A percentile compares a stretch with the other conserved stretches of the same genome.
Conservation (phyloP, 2,113 vertebrate genomes). For the Psammodynastes pulverulentus region DNA sequence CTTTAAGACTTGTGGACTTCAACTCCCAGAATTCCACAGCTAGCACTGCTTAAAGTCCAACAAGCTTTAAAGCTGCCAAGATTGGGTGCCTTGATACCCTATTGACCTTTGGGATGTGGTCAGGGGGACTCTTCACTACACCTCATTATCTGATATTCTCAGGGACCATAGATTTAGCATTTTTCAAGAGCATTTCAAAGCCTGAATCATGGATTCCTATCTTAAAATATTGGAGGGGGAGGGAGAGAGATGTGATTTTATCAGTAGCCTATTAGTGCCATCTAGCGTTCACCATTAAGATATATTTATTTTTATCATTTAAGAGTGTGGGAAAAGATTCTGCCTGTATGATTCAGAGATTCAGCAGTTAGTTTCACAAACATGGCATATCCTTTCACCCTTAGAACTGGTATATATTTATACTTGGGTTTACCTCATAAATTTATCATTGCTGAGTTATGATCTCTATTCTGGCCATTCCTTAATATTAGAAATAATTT, state of each 20-base stretch:
- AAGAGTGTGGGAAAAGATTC: background rate
- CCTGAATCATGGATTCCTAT: slow-evolving; percentile 47
- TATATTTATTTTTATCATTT: background rate
- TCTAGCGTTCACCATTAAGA: slow-evolving; percentile 53
- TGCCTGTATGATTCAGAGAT: rapidly evolving
- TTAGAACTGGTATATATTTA: background rate
- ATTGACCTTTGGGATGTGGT: background rate
- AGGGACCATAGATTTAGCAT: slow-evolving; percentile 26
- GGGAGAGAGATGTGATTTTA: slow-evolving; percentile 3
- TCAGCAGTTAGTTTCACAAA: background rate
- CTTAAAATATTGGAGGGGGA: background rate
- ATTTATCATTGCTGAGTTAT: background rate
- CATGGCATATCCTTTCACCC: rapidly evolving
- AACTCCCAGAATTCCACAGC: background rate
- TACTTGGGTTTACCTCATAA: rapidly evolving
- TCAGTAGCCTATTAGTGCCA: slow-evolving; percentile 60
- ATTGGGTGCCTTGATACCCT: background rate
- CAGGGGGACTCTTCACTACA: slow-evolving; percentile 22
- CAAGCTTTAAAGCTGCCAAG: background rate
- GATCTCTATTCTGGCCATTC: background rate
- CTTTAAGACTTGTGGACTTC: background rate
- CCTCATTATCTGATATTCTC: slow-evolving; percentile 14
- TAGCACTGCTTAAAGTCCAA: background rate
- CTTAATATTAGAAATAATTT: background rate
- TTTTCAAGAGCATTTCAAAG: slow-evolving; percentile 35